Conservation (phyloP, 2,113 vertebrate genomes). For the Ictalurus punctatus region DNA sequence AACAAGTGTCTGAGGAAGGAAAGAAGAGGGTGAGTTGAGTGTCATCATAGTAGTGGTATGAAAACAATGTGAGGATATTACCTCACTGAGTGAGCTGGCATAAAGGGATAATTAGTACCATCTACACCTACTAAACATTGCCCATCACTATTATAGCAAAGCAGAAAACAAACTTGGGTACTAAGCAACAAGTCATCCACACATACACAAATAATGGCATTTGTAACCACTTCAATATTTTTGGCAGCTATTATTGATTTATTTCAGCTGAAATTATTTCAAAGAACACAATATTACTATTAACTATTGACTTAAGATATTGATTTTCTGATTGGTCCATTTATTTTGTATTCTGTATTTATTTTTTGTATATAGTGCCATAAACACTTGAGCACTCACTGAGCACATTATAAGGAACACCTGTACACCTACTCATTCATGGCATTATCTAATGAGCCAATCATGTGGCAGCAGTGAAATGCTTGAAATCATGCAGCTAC, state of each 20-base stretch:
- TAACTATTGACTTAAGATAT: neutral
- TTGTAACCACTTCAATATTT: neutral
- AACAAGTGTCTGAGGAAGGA: neutral
- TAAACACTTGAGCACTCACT: no score
- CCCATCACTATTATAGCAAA: no score
- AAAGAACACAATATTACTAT: neutral
- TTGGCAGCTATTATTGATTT: neutral
- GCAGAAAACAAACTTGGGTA: neutral
- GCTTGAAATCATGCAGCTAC: no score
- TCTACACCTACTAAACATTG: neutral
- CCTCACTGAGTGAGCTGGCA: neutral
- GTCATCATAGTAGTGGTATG: neutral
- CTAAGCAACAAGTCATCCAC: neutral
- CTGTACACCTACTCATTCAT: no score
- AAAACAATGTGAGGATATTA: neutral
- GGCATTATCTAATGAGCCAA: no score
- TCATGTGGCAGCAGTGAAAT: no score
- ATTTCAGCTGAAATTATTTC: neutral
- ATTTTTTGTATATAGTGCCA: no score
- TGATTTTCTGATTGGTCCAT: neutral
- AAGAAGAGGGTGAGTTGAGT: neutral
- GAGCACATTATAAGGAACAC: no score
- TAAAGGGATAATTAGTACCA: neutral
- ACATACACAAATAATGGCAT: neutral
- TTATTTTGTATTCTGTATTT: neutral